Conservation (phyloP, 2,888 invertebrate genomes). For the Mythimna lalbum region DNA sequence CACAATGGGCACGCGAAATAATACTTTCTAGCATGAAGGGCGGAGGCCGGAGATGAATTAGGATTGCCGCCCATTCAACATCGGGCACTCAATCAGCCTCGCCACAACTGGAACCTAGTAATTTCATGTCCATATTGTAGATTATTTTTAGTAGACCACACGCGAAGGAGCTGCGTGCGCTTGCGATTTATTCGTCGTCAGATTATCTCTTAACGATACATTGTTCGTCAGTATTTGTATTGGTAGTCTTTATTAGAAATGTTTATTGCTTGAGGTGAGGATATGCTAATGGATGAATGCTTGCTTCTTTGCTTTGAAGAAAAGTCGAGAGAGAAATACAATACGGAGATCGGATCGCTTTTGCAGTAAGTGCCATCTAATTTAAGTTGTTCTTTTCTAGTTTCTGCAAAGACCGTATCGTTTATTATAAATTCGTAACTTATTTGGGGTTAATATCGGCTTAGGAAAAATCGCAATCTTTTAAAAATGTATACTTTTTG, state of each 20-base stretch:
- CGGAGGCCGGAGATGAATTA: constrained; percentile 44
- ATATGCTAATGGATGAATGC: constrained; percentile 18
- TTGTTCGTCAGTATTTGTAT: constrained; percentile 41
- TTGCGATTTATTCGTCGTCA: constrained; percentile 49
- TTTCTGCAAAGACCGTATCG: neutral
- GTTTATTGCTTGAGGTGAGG: constrained; percentile 27
- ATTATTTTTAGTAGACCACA: constrained; percentile 59
- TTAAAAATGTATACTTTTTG: neutral
- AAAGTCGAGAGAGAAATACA: neutral
- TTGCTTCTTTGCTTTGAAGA: neutral
- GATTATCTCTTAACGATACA: constrained; percentile 54
- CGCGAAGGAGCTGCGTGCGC: constrained; percentile 41
- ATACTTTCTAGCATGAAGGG: constrained; percentile 46
- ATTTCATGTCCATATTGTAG: constrained; percentile 36
- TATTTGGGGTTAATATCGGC: neutral
- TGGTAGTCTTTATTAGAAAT: constrained; percentile 29
- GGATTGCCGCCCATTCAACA: constrained; percentile 40
- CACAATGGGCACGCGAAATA: constrained; percentile 40
- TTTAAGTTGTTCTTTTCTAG: neutral
- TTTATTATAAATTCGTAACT: neutral
- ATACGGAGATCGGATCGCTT: neutral
- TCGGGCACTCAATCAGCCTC: constrained; percentile 34
- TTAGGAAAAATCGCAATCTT: neutral
- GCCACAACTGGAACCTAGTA: constrained; percentile 33
- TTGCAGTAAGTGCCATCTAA: neutral